Evolutionary conservation across 2,113 vertebrate species (phyloP), one percentile per base, ranked within the genome.

Genomic region (Orthochromis malagaraziensis): DNA sequence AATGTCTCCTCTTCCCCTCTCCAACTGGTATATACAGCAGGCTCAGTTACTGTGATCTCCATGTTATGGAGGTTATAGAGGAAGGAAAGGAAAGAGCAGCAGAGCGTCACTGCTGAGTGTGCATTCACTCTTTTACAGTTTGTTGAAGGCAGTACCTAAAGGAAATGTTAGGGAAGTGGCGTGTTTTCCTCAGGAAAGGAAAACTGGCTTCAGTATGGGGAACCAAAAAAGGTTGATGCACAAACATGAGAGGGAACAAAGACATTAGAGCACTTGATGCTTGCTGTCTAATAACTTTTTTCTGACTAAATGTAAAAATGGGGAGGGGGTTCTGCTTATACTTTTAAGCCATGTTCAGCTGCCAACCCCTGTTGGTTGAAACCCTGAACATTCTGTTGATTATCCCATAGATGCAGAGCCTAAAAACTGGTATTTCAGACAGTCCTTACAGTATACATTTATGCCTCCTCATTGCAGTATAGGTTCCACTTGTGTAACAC

Each of bases 1-100:
- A 86, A 65, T 9, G 40, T 85, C 31, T 88, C 86, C 31, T 45
- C 35, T 73, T 63, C 47, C 80, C 51, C 55, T 75, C 70, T 87
- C 88, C 87, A 93, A 85, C 90, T 90, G 94, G 93, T 81, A 77
- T 70, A 87, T 47, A 86, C 81, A 86, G 87, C 88, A 94, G 90
- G 91, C 92, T 94, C 89, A 68, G 89, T 94, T 94, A 91, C 91
- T 88, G 85, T 57, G 57, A 54, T 79, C 82, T 83, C 65, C 79
- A 75, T 33, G 75, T 84, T 87, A 88, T 29, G 75, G 60, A 91
- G 51, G 57, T 40, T 17, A 89, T 17, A 47, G 51, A 70, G 70
- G 83, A 57, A n/a, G 6, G 45, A 83, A 65, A 84, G 49, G 5
- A 10, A 53, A 35, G 35, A 31, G 24, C 54, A 31, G 14, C 47